A percentile compares a stretch with the other conserved stretches of the same genome.
Conservation (phyloP, 2,888 invertebrate species). For the Camptogramma bilineatum region DNA sequence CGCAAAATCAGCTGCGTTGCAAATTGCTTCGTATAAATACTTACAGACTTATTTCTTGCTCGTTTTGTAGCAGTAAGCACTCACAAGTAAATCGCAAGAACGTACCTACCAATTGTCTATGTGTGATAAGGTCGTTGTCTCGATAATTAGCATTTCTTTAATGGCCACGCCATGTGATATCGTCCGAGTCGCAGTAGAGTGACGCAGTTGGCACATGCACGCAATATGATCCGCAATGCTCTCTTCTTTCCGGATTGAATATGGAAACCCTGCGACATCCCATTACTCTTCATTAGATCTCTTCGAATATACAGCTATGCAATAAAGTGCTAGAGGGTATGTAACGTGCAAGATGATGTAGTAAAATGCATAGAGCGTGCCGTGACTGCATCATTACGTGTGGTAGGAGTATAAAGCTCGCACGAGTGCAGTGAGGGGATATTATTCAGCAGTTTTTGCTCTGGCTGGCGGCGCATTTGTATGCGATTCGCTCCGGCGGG, state of each 20-base stretch:
- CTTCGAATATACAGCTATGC: constrained; percentile 44
- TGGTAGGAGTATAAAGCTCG: constrained; percentile 60
- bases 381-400: constrained; percentile 73
- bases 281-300: constrained; percentile 28
- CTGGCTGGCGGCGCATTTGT: constrained; percentile 73
- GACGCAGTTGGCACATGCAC: constrained; percentile 77
- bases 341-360: constrained; percentile 56
- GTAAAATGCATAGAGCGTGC: constrained; percentile 67
- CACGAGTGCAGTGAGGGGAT: constrained; percentile 67
- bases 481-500: constrained; percentile 78
- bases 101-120: constrained; percentile 1
- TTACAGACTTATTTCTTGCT: constrained; percentile 35
- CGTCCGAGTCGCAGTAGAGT: constrained; percentile 59
- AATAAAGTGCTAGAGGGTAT: constrained; percentile 44
- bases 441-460: constrained; percentile 81
- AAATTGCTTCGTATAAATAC: constrained; percentile 34
- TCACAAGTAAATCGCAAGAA: constrained; percentile 1
- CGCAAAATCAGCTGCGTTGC: constrained; percentile 45
- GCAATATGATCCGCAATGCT: constrained; percentile 48
- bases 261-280: constrained; percentile 26
- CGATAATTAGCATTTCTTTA: constrained; percentile 26
- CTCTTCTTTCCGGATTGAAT: constrained; percentile 24
- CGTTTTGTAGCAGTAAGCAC: constrained; percentile 23
- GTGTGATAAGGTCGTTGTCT: constrained; percentile 1
- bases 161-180: constrained; percentile 55